phyloP scores from a whole-genome alignment of 2,113 vertebrate genomes.

The Taurulus bubalis region DNA sequence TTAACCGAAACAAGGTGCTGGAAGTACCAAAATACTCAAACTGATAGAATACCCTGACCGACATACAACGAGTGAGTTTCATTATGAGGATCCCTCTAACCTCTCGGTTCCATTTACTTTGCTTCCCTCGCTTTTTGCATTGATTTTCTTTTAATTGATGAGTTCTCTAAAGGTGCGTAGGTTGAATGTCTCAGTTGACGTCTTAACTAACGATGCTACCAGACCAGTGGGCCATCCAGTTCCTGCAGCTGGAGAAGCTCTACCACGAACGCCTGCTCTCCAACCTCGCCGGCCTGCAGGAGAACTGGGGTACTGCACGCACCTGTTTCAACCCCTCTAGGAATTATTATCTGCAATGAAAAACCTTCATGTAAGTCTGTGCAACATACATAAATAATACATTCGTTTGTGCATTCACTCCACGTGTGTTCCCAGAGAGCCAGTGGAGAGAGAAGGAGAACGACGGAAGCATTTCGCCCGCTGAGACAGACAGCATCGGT shows the following conservation, averaged over 20 bases:
- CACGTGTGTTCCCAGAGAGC: constrained; percentile 85
- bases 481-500: constrained; percentile 76
- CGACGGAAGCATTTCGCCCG: constrained; percentile 40
- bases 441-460: constrained; percentile 83
- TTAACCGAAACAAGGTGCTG: background rate
- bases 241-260: constrained; percentile 92
- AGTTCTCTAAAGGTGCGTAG: background rate
- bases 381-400: background rate
- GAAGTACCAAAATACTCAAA: no score
- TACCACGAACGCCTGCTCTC: constrained; percentile 94
- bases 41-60: background rate
- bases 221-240: constrained; percentile 95
- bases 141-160: background rate
- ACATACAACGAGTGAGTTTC: no score
- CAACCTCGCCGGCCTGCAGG: constrained; percentile 92
- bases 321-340: background rate
- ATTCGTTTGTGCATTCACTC: background rate
- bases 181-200: constrained; percentile 40
- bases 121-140: background rate
- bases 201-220: constrained; percentile 81
- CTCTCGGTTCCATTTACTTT: background rate
- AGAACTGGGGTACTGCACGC: constrained; percentile 91
- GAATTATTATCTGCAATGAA: background rate
- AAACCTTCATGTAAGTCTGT: background rate
- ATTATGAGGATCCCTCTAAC: constrained; percentile 5